A percentile compares a stretch with the other conserved stretches of the same genome.
Conservation (phyloP, 2,888 invertebrate species). For the Leuctra nigra region DNA sequence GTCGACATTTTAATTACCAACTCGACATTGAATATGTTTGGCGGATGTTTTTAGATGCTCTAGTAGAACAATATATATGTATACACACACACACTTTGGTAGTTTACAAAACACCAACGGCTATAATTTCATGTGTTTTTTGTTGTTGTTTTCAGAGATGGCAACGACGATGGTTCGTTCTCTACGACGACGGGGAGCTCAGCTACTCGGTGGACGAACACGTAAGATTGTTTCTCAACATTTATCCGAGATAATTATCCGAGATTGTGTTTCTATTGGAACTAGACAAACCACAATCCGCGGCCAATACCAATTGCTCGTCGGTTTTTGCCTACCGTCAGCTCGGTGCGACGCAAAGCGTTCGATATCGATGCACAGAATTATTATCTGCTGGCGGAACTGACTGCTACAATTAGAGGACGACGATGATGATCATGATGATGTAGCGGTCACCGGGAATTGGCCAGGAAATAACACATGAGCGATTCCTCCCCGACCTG, state of each 20-base stretch:
- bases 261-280: neutral
- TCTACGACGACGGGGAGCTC: constrained; percentile 62
- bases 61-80: constrained; percentile 10
- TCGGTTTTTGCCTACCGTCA: no score
- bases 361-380: no score
- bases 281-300: constrained; percentile 9
- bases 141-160: constrained; percentile 76
- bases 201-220: constrained; percentile 97
- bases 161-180: constrained; percentile 90
- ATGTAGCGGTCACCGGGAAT: no score
- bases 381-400: no score
- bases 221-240: constrained; percentile 53
- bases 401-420: no score
- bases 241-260: neutral
- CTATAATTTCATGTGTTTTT: constrained; percentile 30
- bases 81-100: constrained; percentile 13
- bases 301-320: no score
- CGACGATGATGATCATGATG: no score
- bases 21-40: neutral
- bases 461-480: no score
- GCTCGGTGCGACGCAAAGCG: no score
- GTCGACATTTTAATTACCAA: no score
- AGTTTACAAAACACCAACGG: constrained; percentile 14
- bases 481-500: no score
- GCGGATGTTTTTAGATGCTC: neutral